Conservation (phyloP, 2,113 vertebrate species). For the Neoarius graeffei region DNA sequence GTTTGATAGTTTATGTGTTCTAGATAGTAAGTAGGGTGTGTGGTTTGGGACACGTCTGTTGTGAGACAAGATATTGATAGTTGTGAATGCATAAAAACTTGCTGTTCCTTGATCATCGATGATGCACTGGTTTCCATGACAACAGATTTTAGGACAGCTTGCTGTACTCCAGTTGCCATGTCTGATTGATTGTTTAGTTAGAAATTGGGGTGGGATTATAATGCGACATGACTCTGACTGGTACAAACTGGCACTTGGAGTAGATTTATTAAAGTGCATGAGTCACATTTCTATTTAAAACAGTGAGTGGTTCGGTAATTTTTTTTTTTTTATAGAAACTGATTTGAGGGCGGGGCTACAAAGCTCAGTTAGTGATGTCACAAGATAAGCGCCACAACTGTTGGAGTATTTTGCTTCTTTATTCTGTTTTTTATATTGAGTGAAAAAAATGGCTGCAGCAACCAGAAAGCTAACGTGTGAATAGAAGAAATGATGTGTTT, state of each 20-base stretch:
- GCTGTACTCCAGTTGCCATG: neutral
- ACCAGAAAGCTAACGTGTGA: too few species aligned
- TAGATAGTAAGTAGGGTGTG: neutral
- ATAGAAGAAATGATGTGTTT: too few species aligned
- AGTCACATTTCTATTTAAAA: neutral
- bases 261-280: neutral
- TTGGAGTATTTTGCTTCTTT: too few species aligned
- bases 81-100: neutral
- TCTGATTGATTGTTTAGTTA: neutral
- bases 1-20: neutral
- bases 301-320: neutral
- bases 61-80: neutral
- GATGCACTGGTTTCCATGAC: conserved; percentile 12
- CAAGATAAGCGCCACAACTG: too few species aligned
- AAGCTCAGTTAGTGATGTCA: neutral
- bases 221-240: too few species aligned
- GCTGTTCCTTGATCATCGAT: neutral
- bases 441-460: too few species aligned
- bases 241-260: too few species aligned
- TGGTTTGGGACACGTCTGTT: neutral
- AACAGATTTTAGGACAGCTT: neutral
- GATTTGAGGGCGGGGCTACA: neutral
- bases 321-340: neutral
- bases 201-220: neutral
- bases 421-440: too few species aligned